Base-by-base conservation (phyloP, 2,888 invertebrate genomes). In the Lithosia quadra region DNA sequence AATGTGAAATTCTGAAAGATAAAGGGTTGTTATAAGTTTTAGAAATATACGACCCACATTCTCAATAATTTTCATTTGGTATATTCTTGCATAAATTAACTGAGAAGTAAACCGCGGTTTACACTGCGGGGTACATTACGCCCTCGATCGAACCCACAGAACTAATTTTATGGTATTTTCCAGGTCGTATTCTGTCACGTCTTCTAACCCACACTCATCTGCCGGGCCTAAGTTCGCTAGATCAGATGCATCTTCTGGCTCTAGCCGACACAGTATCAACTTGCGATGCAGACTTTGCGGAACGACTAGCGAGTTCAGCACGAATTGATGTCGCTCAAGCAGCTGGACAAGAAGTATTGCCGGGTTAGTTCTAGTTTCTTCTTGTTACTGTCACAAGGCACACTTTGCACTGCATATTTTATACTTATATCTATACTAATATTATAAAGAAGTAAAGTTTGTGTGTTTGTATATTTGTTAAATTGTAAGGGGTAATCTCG, bases 231-330 rank as follows among this genome's bases (percentile, higher is more conserved):
- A 99, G 98, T 5, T 99, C 99, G 78, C 96, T 99, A 66, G 99
- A 99, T 92, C 99, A 99, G 92, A 99, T 99, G 99, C 99, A 99
- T 92, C 95, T 99, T 72, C 92, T 99, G n/a, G 99, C 99, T 1
- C 91, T 99, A 72, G 99, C 99, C 15, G 99, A 99, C 86, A 99
- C 99, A 0, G 99, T 99, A 0, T 98, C 99, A 0, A 98, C 98
- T 0, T 98, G 98, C 84, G 98, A 98, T 83, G 97, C 97, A 0
- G 98, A 98, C 86, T 97, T 98, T 84, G 98, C 98, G 0, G 98
- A 98, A 87, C 95, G 97, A 69, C 97, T 98, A 91, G 96, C 84
- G 80, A 95, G 86, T 84, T 96, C 88, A 67, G 86, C 90, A 0
- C 85, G 90, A 0, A 85, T 89, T 0, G 94, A 93, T 65, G 75